Evolutionary conservation across 2,113 vertebrate species (phyloP), one percentile per base, ranked within the genome.

Genomic region (Ictidomys tridecemlineatus): DNA sequence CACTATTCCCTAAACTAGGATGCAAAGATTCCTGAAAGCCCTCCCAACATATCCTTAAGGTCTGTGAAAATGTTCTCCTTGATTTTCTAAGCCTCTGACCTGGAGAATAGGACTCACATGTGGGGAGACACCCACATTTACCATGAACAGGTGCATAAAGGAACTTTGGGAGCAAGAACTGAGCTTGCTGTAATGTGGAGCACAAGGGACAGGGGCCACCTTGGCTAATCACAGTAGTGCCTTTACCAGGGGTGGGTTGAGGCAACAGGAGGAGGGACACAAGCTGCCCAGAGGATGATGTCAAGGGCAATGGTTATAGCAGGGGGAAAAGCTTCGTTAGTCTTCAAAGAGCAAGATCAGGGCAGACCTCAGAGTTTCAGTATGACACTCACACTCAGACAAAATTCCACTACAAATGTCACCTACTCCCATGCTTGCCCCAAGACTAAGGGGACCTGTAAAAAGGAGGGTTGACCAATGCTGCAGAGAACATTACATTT

Each of bases 301-400:
- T 85, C 93, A 96, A 96, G 77, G 85, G 45, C 30, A n/a, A 61
- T 78, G n/a, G 58, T 39, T 53, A 56, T 14, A 88, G 56, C 76
- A 84, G 53, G 4, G 12, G 30, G 14, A 92, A 93, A 76, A 76
- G 22, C 17, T 34, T 61, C 69, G 61, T 26, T 93, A 7, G 22
- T 30, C 73, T 85, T 91, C 28, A 65, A 72, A 77, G 61, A 45
- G 65, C 72, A 91, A 94, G n/a, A 73, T 61, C 58, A 30, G 61
- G 13, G 67, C 73, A 26, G 61, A 16, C 0, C 24, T 76, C 45
- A 30, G 37, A 67, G 10, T 83, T 82, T 92, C n/a, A 90, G 32
- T 65, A 58, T 6, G 65, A 95, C 26, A 20, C 28, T 69, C 0
- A 72, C 18, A n/a, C 37, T 78, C 80, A 48, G 32, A 77, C 5